Evolutionary conservation across 2,113 vertebrate genomes (phyloP), one percentile per base, ranked within the genome.

Genomic region (Martes martes): DNA sequence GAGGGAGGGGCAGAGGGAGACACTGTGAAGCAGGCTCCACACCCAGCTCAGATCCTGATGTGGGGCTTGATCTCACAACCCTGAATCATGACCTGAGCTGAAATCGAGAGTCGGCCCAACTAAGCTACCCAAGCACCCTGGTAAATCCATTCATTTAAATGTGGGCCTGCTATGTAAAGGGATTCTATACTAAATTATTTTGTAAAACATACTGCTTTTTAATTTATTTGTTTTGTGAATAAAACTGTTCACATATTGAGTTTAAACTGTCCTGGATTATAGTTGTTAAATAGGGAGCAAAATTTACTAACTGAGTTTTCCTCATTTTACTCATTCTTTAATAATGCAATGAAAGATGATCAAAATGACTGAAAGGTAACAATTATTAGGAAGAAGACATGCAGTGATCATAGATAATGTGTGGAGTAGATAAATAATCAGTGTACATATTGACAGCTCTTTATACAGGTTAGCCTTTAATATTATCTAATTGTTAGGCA

Each of bases 281-380:
- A 55, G 52, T 52, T 69, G 10, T 88, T 88, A 42, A 81, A 57
- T 91, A 89, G 82, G 55, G 15, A 71, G 23, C 24, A 96, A 39
- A 59, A 89, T 88, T 95, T 87, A 18, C 28, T 95, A 92, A 63
- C 52, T 95, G 21, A 90, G 28, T 90, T 92, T 78, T 94, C 90
- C 79, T 95, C 24, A 79, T 81, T 96, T 94, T 92, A 89, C 59
- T 82, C 69, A 26, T 80, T 91, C 36, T 95, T 85, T 88, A 11
- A 1, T 61, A 33, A 90, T 52, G 71, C 28, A 52, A 13, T 90
- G n/a, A 57, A 94, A 79, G 52, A 91, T 92, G 45, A 74, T 50
- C 85, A 14, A 69, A 92, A 86, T 82, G 59, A n/a, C 45, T n/a
- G 57, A 33, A 79, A 67, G 45, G 31, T 71, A 23, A 18, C 39